Evolutionary conservation across 2,797 vertebrate genomes (phyloP), one percentile per base, ranked within the genome.

Genomic region (Acanthis flammea): DNA sequence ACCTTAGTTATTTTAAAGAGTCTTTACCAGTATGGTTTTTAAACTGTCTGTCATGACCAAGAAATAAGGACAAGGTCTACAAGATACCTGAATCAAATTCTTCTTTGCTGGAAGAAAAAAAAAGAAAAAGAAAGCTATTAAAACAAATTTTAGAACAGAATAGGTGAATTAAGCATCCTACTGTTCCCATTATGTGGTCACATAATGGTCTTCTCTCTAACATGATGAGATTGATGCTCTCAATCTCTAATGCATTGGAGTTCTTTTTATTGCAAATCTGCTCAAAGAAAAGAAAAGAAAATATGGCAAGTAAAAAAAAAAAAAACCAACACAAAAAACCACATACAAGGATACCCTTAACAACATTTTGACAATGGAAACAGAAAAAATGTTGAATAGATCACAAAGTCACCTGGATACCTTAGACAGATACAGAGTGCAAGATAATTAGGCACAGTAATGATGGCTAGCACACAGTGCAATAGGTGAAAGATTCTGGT

Each of bases 311-410:
- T 18, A 39, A 51, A 55, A 53, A 70, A 22, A 39, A 35, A 23
- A 45, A 0, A 2, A n/a, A n/a, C n/a, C 8, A 21, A 30, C 21
- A 50, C 11, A 10, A 31, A 27, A 42, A 15, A 2, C 0, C 25
- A 16, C 9, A 4, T 51, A 33, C 3, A 25, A 54, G 19, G 21
- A 24, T 75, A 58, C 6, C 14, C 16, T 61, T 67, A 54, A 57
- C 5, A 48, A 5, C 16, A 39, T 88, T 90, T 83, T 74, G 53
- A 31, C 54, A 61, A 24, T 2, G 42, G 42, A 86, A 88, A 54
- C 7, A 71, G 48, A 39, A 78, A 30, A 54, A 83, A 2, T 15
- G 14, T 35, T 74, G 48, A 77, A 37, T 33, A 54, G 22, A 16
- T 2, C 31, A 58, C 7, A 41, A 57, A 65, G 31, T 72, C 15